Base-by-base conservation (phyloP, 2,797 vertebrate species). In the Gymnopithys bicolor region DNA sequence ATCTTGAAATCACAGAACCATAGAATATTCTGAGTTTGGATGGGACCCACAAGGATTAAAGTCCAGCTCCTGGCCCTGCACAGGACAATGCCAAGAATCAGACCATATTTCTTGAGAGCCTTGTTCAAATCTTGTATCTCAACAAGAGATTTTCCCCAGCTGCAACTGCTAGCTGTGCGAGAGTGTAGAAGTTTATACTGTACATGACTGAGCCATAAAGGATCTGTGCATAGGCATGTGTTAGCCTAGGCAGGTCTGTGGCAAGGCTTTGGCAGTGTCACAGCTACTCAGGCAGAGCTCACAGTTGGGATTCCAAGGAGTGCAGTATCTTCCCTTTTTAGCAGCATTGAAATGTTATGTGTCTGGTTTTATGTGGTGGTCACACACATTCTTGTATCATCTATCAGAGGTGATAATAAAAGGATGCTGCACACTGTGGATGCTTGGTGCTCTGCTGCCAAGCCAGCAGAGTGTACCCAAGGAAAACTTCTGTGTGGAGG, bases 361-460 rank as follows among this genome's bases (percentile, higher is more conserved):
- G 6, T 63, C n/a, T 78, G 13, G 3, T 76, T 64, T 33, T 32
- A n/a, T 33, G n/a, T 39, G 24, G 25, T 30, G 15, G 17, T 68
- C 55, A 35, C 4, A 0, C 25, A 24, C 12, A 7, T 69, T 77
- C 51, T 53, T 91, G 48, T 37, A n/a, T 64, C 32, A 17, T 19
- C 33, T 73, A 0, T 66, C 33, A 7, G 46, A 35, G 13, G 9
- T 77, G 45, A 48, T 46, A 10, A 10, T 2, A n/a, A 52, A 73
- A 59, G 32, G 13, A 24, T 77, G n/a, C 46, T 0, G 1, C 5
- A 2, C 0, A 0, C 8, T 2, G 0, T 2, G 7, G 32, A 19
- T 60, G 16, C 46, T 73, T 56, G 55, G 41, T 21, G 28, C 8
- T 35, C 33, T 46, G n/a, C 68, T 68, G 45, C 48, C 43, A 41